These are phyloP conservation scores for Phyllotreta cruciferae DNA, from an alignment of 2,888 invertebrate species.

Conservation along the genomic window DNA sequence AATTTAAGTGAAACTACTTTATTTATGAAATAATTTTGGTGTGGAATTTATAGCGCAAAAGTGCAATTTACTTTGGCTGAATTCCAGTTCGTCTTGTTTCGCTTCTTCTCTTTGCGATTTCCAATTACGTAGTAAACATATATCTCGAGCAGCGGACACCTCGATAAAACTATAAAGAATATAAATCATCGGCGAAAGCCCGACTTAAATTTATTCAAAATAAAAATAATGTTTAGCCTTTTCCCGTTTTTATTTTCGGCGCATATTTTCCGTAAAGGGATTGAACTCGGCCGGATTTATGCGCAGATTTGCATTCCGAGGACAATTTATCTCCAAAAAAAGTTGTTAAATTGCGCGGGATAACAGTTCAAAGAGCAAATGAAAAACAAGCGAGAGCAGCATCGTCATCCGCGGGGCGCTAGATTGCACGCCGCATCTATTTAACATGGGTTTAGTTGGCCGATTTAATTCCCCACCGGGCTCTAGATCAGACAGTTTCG, in stretches of 20 bases:
- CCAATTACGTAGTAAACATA: slow-evolving; percentile 11
- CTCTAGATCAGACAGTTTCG: slow-evolving; percentile 54
- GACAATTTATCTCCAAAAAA: slow-evolving; percentile 39
- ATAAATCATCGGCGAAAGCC: slow-evolving; percentile 22
- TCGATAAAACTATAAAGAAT: slow-evolving; percentile 19
- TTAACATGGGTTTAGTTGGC: slow-evolving; percentile 50
- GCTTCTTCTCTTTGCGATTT: slow-evolving; percentile 4
- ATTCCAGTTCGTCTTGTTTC: slow-evolving; percentile 7
- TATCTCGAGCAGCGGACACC: slow-evolving; percentile 11
- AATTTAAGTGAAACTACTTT: too few species aligned
- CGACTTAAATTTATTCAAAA: slow-evolving; percentile 26
- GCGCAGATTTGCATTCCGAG: slow-evolving; percentile 33
- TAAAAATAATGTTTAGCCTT: slow-evolving; percentile 29
- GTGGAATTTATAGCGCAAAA: neutral
- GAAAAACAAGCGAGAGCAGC: slow-evolving; percentile 37
- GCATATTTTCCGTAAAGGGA: slow-evolving; percentile 32
- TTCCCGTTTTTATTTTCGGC: slow-evolving; percentile 31
- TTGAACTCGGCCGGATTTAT: slow-evolving; percentile 36
- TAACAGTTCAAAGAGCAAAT: slow-evolving; percentile 42
- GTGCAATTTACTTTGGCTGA: slow-evolving; percentile 4
- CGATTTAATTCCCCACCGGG: slow-evolving; percentile 56
- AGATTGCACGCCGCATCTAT: slow-evolving; percentile 44
- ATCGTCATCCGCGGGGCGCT: slow-evolving; percentile 37
- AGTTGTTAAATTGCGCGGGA: slow-evolving; percentile 40
- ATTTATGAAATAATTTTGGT: too few species aligned